Evolutionary conservation across 2,888 invertebrate species (phyloP).

Genomic region (Callyntrura guangdongensis): DNA sequence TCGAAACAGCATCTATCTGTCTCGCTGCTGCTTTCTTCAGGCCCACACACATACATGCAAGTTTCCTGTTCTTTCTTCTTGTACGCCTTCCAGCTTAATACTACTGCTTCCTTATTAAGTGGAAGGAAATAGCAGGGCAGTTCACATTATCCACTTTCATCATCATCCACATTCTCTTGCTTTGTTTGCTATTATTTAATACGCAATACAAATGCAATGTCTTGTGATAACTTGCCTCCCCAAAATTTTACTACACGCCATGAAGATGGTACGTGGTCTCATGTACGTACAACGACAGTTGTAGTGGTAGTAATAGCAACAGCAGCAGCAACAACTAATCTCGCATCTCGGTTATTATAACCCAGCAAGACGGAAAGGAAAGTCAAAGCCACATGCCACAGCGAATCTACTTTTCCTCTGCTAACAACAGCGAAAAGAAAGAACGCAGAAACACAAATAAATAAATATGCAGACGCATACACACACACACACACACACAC

Average conservation of each 20-base stretch:
- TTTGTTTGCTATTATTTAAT: constrained; percentile 15
- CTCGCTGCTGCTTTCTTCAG: background rate
- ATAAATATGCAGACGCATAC: constrained; percentile 25
- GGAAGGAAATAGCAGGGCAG: constrained; percentile 16
- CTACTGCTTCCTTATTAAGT: background rate
- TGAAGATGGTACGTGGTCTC: constrained; percentile 72
- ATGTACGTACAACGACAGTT: constrained; percentile 29
- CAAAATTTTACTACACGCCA: constrained; percentile 44
- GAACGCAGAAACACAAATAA: constrained; percentile 35
- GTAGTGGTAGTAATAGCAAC: background rate
- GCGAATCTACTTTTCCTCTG: background rate
- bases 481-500: constrained; percentile 36
- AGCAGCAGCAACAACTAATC: constrained; percentile 23
- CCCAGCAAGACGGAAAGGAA: constrained; percentile 7
- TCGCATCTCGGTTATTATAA: background rate
- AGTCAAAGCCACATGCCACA: constrained; percentile 45
- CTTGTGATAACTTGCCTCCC: background rate
- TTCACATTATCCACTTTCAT: constrained; percentile 12
- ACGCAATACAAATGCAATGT: background rate
- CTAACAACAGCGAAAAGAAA: background rate
- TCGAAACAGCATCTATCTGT: background rate
- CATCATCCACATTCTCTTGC: constrained; percentile 13
- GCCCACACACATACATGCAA: background rate
- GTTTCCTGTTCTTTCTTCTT: background rate
- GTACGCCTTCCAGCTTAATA: constrained; percentile 6